These are phyloP conservation scores for Sceloporus undulatus DNA, from an alignment of 2,113 vertebrate species.

Conservation along the genomic window DNA sequence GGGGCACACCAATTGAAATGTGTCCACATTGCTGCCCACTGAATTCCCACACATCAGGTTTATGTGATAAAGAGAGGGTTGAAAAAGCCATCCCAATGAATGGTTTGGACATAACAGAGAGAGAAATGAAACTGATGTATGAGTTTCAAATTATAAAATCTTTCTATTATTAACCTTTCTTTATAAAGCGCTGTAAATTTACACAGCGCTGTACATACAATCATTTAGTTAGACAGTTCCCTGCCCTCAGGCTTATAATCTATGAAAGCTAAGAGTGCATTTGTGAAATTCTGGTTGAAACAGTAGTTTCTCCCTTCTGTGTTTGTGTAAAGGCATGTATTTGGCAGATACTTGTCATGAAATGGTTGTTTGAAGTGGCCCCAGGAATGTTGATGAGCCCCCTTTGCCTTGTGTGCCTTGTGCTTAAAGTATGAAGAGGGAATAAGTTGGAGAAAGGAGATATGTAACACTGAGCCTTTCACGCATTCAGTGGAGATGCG, in stretches of 20 bases:
- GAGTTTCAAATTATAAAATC: background rate
- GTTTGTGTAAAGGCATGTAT: background rate
- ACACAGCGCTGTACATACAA: too few species aligned
- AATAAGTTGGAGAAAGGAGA: background rate
- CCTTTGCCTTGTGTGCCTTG: background rate
- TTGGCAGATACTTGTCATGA: background rate
- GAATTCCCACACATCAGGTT: too few species aligned
- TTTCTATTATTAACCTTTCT: background rate
- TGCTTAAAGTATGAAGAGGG: background rate
- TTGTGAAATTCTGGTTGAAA: background rate
- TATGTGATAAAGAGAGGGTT: background rate
- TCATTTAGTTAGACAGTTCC: too few species aligned
- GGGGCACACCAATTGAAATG: too few species aligned
- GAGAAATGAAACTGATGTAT: background rate
- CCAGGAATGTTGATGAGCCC: background rate
- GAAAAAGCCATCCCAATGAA: background rate
- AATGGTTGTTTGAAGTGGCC: conserved; percentile 8
- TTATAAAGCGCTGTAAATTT: too few species aligned
- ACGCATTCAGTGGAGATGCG: background rate
- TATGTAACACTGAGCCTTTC: background rate
- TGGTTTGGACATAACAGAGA: background rate
- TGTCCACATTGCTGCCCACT: too few species aligned
- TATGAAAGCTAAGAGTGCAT: background rate
- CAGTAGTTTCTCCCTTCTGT: background rate
- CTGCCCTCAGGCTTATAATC: too few species aligned